phyloP scores from a whole-genome alignment of 2,113 vertebrate genomes.

The Pedetes capensis region DNA sequence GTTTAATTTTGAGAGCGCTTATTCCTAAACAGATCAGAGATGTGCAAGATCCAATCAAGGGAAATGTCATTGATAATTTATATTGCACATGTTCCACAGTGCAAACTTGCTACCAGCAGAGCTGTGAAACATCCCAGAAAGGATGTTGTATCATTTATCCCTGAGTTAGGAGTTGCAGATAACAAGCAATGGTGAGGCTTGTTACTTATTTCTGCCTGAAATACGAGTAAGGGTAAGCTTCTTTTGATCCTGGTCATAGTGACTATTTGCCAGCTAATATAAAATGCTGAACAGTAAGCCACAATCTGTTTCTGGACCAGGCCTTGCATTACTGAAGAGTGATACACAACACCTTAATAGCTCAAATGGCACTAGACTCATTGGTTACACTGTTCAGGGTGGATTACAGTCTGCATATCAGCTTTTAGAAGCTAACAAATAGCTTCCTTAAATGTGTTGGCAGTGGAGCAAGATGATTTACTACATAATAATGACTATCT shows the following conservation, averaged over 20 bases:
- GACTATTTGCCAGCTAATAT: constrained; percentile 35
- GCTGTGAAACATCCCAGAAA: neutral
- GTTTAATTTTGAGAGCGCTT: neutral
- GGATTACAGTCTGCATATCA: constrained; percentile 35
- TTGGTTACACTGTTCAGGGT: neutral
- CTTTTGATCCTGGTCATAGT: neutral
- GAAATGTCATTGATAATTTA: constrained; percentile 29
- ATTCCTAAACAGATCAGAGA: neutral
- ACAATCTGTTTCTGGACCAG: neutral
- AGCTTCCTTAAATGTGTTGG: constrained; percentile 33
- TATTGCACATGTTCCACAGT: neutral
- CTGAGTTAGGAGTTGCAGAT: neutral
- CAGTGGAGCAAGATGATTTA: constrained; percentile 36
- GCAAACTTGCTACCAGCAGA: neutral
- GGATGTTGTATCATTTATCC: neutral
- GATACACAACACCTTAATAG: constrained; percentile 4
- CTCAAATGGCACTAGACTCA: neutral
- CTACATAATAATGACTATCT: neutral
- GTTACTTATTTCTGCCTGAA: constrained; percentile 4
- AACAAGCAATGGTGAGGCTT: neutral
- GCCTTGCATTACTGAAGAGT: neutral
- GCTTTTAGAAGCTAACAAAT: constrained; percentile 40
- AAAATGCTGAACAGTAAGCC: constrained; percentile 43
- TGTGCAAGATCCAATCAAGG: neutral
- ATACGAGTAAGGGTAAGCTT: constrained; percentile 41